phyloP scores from a whole-genome alignment of 2,113 vertebrate species.

The Datnioides undecimradiatus region DNA sequence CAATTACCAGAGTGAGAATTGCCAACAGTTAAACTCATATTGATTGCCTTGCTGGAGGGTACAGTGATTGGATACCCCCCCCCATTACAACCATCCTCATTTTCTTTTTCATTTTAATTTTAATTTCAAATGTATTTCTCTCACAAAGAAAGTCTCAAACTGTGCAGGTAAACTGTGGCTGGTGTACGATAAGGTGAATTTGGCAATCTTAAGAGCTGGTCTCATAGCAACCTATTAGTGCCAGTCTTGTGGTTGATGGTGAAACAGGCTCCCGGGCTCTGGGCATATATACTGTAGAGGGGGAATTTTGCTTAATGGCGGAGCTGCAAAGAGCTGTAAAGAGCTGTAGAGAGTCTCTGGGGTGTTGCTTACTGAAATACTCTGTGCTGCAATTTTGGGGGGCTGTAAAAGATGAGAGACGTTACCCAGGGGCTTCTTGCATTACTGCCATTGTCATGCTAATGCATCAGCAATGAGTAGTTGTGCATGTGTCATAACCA shows the following conservation, averaged over 20 bases:
- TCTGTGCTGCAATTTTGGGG: slow-evolving; percentile 50
- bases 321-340: slow-evolving; percentile 47
- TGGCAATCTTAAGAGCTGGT: slow-evolving; percentile 45
- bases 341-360: slow-evolving; percentile 41
- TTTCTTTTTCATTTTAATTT: slow-evolving; percentile 68
- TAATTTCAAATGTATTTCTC: slow-evolving; percentile 62
- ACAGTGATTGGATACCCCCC: slow-evolving; percentile 48
- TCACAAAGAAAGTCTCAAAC: slow-evolving; percentile 41
- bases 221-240: slow-evolving; percentile 58
- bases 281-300: slow-evolving; percentile 4
- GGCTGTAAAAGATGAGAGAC: slow-evolving; percentile 59
- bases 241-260: slow-evolving; percentile 7
- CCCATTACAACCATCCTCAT: slow-evolving; percentile 35
- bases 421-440: slow-evolving; percentile 40
- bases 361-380: slow-evolving; percentile 50
- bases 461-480: slow-evolving; percentile 38
- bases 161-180: slow-evolving; percentile 66
- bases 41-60: slow-evolving; percentile 70
- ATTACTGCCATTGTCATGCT: slow-evolving; percentile 60
- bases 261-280: slow-evolving; percentile 21
- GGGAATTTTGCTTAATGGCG: slow-evolving; percentile 35
- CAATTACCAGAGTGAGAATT: slow-evolving; percentile 78
- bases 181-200: slow-evolving; percentile 55
- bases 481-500: slow-evolving; percentile 36
- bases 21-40: slow-evolving; percentile 77